Conservation (phyloP, 1,140 invertebrate species). For the Sitophilus oryzae region DNA sequence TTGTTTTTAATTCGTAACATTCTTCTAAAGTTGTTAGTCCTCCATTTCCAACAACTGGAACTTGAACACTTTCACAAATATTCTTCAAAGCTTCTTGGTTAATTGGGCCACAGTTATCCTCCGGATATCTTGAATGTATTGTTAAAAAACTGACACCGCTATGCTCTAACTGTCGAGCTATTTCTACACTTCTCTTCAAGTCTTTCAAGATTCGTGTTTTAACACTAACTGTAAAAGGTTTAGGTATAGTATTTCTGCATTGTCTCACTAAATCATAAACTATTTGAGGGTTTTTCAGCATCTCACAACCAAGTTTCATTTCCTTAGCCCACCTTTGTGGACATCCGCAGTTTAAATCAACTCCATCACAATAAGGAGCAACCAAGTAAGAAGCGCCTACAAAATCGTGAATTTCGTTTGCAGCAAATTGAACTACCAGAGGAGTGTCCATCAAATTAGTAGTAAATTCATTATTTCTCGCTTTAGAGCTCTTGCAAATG, state of each 20-base stretch:
- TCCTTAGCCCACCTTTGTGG: constrained; percentile 92
- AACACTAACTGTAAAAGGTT: constrained; percentile 80
- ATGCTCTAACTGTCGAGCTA: constrained; percentile 74
- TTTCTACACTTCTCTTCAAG: constrained; percentile 56
- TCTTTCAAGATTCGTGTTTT: constrained; percentile 78
- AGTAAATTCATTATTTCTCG: constrained; percentile 81
- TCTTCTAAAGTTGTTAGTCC: constrained; percentile 70
- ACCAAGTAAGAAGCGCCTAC: constrained; percentile 77
- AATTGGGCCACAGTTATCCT: constrained; percentile 71
- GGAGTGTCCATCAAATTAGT: constrained; percentile 75
- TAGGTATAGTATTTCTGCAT: constrained; percentile 64
- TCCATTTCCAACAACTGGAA: constrained; percentile 91
- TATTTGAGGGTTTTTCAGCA: constrained; percentile 77
- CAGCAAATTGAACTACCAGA: constrained; percentile 91
- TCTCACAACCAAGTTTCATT: constrained; percentile 81
- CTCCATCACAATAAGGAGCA: constrained; percentile 79
- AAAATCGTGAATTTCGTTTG: constrained; percentile 79
- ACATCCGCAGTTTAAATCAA: constrained; percentile 96
- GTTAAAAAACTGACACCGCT: constrained; percentile 83
- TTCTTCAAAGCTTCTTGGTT: constrained; percentile 65
- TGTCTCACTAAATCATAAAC: constrained; percentile 75
- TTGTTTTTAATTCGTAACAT: constrained; percentile 57
- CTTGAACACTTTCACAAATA: constrained; percentile 62
- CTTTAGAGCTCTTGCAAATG: constrained; percentile 83
- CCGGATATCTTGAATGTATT: constrained; percentile 83